phyloP scores from a whole-genome alignment of 2,888 invertebrate species.

The Amiota minor region DNA sequence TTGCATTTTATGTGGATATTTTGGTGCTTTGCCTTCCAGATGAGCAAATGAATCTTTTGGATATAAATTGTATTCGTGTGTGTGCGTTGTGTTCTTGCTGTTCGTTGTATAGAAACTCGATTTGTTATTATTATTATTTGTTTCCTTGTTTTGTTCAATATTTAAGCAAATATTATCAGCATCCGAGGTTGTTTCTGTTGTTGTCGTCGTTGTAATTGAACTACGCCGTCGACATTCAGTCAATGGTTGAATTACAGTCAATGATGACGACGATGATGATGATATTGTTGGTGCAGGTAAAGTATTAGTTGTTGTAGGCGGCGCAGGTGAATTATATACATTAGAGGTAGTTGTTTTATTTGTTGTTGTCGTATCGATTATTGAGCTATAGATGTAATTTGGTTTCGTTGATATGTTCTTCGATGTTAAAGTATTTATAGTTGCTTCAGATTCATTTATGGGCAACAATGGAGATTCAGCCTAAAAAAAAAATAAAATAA shows the following conservation, averaged over 20 bases:
- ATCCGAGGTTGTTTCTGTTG: conserved; percentile 31
- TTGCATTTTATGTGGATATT: conserved; percentile 63
- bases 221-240: conserved; percentile 59
- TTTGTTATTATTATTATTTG: conserved; percentile 40
- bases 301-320: conserved; percentile 33
- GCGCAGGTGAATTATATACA: conserved; percentile 25
- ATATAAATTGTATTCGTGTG: conserved; percentile 62
- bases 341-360: conserved; percentile 21
- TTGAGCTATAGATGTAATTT: conserved; percentile 39
- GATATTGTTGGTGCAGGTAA: neutral
- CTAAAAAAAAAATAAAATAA: conserved; percentile 49
- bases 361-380: conserved; percentile 22
- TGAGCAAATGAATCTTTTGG: conserved; percentile 67
- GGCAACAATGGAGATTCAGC: conserved; percentile 70
- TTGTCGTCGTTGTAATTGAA: conserved; percentile 51
- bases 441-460: conserved; percentile 55
- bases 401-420: conserved; percentile 61
- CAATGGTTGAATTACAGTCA: neutral
- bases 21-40: conserved; percentile 65
- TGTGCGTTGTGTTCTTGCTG: neutral
- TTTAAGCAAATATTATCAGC: conserved; percentile 36
- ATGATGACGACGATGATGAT: neutral
- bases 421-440: conserved; percentile 42
- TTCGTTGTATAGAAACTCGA: conserved; percentile 48
- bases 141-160: conserved; percentile 38